Percentiles rank a stretch among this genome's conserved stretches.
phyloP scores from a whole-genome alignment of 2,888 invertebrate species.

The Ashinkailepas kermadecensis region DNA sequence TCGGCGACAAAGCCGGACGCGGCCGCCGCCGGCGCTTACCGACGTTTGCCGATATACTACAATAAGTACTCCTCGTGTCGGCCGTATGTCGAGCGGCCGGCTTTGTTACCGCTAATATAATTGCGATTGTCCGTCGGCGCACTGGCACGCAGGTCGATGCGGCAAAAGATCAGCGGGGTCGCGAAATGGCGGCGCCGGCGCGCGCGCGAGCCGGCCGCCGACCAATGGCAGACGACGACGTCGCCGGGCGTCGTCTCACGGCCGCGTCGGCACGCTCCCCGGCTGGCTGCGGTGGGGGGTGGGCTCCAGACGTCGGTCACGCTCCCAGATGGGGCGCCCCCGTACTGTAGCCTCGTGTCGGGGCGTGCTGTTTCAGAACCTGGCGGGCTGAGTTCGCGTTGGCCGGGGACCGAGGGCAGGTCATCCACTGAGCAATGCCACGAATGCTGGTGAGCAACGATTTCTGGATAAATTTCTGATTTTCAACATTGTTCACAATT shows the following conservation, averaged over 20 bases:
- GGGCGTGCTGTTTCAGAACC: too few species aligned
- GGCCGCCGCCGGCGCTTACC: not conserved
- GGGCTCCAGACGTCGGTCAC: too few species aligned
- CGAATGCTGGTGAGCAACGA: too few species aligned
- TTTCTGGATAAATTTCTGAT: too few species aligned
- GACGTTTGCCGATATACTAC: not conserved
- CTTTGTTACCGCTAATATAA: slow-evolving; percentile 18
- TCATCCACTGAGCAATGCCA: too few species aligned
- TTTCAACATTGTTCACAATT: too few species aligned
- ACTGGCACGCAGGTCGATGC: not conserved
- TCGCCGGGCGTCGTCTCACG: not conserved
- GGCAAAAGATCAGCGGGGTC: not conserved
- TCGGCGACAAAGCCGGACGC: not conserved
- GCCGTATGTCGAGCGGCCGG: not conserved
- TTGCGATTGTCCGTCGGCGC: not conserved
- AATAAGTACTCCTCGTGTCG: not conserved
- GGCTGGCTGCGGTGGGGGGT: too few species aligned
- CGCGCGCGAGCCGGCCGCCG: not conserved
- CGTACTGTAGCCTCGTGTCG: too few species aligned
- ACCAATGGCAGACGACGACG: not conserved
- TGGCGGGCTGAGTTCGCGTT: too few species aligned
- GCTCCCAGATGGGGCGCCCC: too few species aligned
- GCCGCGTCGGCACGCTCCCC: too few species aligned
- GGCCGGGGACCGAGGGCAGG: too few species aligned
- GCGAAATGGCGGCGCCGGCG: not conserved